Percentiles rank a stretch among this genome's conserved stretches.
Evolutionary conservation across 2,113 vertebrate genomes (phyloP).

Genomic region (Phalacrocorax carbo): DNA sequence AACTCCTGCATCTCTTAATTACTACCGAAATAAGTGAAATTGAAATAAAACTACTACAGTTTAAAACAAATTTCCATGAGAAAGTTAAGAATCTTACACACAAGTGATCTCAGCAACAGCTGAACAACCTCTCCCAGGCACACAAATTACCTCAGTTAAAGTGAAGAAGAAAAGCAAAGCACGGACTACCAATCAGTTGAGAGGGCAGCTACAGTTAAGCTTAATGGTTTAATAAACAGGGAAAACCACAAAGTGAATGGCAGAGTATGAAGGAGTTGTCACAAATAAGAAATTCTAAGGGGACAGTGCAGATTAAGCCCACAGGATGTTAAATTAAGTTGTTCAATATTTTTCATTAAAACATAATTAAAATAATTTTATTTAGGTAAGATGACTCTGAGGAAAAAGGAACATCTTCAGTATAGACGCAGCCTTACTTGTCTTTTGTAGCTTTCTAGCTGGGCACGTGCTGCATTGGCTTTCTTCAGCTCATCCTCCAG

Average conservation of each 20-base stretch:
- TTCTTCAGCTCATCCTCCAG: constrained; percentile 96
- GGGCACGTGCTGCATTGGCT: constrained; percentile 90
- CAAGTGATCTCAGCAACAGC: background rate
- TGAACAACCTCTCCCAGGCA: background rate
- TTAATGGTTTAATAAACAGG: background rate
- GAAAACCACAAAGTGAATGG: background rate
- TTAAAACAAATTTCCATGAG: background rate
- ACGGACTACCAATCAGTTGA: background rate
- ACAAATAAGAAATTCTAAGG: background rate
- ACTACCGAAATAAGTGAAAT: background rate
- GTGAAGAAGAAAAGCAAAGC: background rate
- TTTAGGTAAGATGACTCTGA: background rate
- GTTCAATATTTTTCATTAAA: background rate
- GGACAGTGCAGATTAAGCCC: background rate
- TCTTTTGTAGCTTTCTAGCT: constrained; percentile 92
- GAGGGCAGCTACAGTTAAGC: background rate
- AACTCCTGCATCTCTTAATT: background rate
- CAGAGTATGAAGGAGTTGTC: background rate
- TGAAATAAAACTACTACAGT: background rate
- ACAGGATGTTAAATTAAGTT: background rate
- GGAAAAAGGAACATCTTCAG: background rate
- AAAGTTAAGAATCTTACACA: background rate
- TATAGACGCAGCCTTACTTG: constrained; percentile 75
- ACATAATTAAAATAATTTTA: background rate
- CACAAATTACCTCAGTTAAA: background rate